These are phyloP conservation scores for Scolopax bukidnonensis DNA, from an alignment of 2,797 vertebrate genomes.

Conservation along the genomic window DNA sequence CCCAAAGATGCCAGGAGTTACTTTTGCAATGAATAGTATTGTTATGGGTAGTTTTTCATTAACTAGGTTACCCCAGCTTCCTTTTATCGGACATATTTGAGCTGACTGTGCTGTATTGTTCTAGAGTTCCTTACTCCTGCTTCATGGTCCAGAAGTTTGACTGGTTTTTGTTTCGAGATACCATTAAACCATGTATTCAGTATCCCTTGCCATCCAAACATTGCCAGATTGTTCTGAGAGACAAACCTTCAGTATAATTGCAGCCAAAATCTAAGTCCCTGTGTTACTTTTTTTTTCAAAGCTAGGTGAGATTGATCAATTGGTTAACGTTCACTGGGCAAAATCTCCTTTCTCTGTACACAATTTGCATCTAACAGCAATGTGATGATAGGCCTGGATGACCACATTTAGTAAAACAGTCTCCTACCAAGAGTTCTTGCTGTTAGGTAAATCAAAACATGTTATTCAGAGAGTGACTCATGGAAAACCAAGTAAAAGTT, in stretches of 20 bases:
- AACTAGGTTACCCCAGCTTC: slow-evolving; percentile 56
- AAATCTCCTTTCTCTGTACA: not conserved
- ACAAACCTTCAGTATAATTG: not conserved
- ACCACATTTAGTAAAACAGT: slow-evolving; percentile 3
- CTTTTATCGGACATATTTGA: slow-evolving; percentile 47
- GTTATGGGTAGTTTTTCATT: slow-evolving; percentile 68
- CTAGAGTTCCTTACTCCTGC: not conserved
- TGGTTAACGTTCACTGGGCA: not conserved
- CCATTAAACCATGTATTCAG: not conserved
- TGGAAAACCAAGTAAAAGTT: slow-evolving; percentile 3
- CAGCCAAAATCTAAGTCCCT: not conserved
- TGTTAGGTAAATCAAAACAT: slow-evolving; percentile 29
- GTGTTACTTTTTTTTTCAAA: not conserved
- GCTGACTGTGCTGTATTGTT: slow-evolving; percentile 13
- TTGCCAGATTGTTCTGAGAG: not conserved
- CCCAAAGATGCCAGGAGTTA: slow-evolving; percentile 14
- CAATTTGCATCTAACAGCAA: not conserved
- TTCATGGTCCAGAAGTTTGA: slow-evolving; percentile 29
- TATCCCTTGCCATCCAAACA: not conserved
- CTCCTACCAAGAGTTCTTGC: not conserved
- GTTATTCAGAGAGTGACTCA: not conserved
- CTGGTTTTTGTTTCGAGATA: not conserved
- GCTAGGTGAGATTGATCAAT: not conserved
- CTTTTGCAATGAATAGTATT: slow-evolving; percentile 26
- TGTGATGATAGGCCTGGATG: slow-evolving; percentile 19